Evolutionary conservation across 1,140 invertebrate genomes (phyloP), one percentile per base, ranked within the genome.

Genomic region (Hydropsyche tenuis): DNA sequence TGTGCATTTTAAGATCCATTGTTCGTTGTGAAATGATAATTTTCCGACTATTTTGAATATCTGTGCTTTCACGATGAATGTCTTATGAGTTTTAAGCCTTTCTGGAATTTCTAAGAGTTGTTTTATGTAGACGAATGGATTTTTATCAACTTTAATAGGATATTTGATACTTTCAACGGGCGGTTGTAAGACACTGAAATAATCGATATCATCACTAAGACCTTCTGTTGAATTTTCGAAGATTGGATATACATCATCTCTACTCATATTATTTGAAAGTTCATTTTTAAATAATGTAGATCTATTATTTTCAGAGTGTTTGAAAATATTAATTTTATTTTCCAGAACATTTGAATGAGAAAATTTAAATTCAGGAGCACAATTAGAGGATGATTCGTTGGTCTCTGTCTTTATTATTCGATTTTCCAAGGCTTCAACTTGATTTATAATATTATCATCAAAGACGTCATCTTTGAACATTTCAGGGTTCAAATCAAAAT

Each of bases 61-160:
- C 70, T 83, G 82, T 2, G 78, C 83, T 69, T 83, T 85, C 2
- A 84, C 79, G 73, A 73, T 78, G 63, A 82, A 84, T 5, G 81
- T 80, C 78, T 78, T 82, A 0, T 81, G 79, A 2, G 42, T n/a
- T 74, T 75, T 81, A 22, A 78, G 72, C 20, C 20, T 69, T 0
- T 81, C 79, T 46, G 64, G 74, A 64, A 83, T 66, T 20, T 83
- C 81, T 6, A 80, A 80, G 43, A 85, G 81, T 69, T 84, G 83
- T 74, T 84, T 84, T 37, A 85, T 80, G 77, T 84, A 84, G 2
- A 82, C 76, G 69, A 80, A 85, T 0, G 83, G 83, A 74, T 81
- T 80, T 0, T 79, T 16, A 16, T 79, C 71, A 7, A 83, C 72
- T 23, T 71, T 14, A 22, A 79, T 70, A 43, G 79, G 79, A 63